These are phyloP conservation scores for Noctilio leporinus DNA, from an alignment of 2,113 vertebrate species.

Conservation along the genomic window DNA sequence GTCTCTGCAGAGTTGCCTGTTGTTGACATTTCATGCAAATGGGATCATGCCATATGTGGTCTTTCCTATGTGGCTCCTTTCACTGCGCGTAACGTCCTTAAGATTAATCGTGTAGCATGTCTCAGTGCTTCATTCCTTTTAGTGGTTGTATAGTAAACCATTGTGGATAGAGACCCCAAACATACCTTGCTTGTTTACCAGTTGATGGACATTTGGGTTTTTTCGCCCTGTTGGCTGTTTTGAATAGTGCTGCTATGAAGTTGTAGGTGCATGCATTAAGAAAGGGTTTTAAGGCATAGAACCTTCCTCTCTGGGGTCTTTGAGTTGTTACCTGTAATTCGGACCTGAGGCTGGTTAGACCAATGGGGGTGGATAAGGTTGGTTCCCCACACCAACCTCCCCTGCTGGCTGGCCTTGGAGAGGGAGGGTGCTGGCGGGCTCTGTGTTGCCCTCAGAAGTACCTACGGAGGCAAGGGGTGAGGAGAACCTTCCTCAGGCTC, in stretches of 20 bases:
- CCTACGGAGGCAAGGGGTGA: not conserved
- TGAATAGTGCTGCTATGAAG: not conserved
- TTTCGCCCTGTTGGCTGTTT: not conserved
- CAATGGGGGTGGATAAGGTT: not conserved
- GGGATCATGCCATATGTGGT: not conserved
- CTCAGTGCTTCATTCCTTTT: not conserved
- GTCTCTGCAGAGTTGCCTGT: not conserved
- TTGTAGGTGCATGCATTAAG: not conserved
- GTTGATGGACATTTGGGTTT: not conserved
- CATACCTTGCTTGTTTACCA: not conserved
- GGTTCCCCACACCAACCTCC: not conserved
- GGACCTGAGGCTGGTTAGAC: not conserved
- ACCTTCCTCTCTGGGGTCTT: not conserved
- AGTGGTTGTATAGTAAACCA: not conserved
- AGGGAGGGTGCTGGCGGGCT: no score
- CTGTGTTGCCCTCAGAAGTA: not conserved
- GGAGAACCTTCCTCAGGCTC: not conserved
- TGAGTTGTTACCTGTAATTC: not conserved
- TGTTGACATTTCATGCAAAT: not conserved
- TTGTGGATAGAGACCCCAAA: not conserved
- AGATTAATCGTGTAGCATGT: fast-evolving
- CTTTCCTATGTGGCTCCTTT: not conserved
- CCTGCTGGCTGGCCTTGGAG: not conserved
- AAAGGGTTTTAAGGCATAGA: not conserved
- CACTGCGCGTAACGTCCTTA: not conserved